Evolutionary conservation across 2,888 invertebrate genomes (phyloP), one percentile per base, ranked within the genome.

Genomic region (Andrena marginata): DNA sequence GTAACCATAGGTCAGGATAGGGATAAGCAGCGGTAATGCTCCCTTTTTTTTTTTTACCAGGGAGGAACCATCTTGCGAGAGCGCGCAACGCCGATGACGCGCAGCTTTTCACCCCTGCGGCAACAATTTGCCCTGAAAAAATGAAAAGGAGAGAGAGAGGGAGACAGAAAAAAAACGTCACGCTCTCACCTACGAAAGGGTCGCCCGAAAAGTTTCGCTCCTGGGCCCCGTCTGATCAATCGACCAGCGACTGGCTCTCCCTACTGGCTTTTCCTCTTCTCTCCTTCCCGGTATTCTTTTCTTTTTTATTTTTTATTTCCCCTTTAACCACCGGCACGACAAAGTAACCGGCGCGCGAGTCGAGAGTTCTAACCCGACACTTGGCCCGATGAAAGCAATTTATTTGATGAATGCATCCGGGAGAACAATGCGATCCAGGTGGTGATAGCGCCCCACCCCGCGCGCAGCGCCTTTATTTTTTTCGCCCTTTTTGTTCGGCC

Each of bases 51-150:
- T 90, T 87, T 83, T 76, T 67, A 26, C 35, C 74, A 77, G 67
- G 64, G 77, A 85, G 91, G 86, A 90, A 90, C 91, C 91, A 91
- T 91, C 91, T 91, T 91, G 91, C 86, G 85, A 87, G 84, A 71
- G 65, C 77, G 51, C 56, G 42, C 77, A 72, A 71, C 80, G 68
- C 72, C 77, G 87, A 87, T 82, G 83, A 86, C 84, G 77, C 77
- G 78, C 77, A 80, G 71, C 71, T 80, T 75, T 80, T 82, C 79
- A 73, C 80, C 80, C 80, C 80, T 80, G 49, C 49, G 56, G 65
- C 54, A 51, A 62, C 79, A 63, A 67, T 78, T 80, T 65, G 29
- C 31, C 64, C 71, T 42, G n/a, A 23, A 33, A 67, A 51, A 33
- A 51, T 31, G 33, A 54, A 33, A 63, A 23, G 33, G 26, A 51